A percentile compares a stretch with the other conserved stretches of the same genome.
phyloP scores from a whole-genome alignment of 2,797 vertebrate species.

The Myotis findleyi region DNA sequence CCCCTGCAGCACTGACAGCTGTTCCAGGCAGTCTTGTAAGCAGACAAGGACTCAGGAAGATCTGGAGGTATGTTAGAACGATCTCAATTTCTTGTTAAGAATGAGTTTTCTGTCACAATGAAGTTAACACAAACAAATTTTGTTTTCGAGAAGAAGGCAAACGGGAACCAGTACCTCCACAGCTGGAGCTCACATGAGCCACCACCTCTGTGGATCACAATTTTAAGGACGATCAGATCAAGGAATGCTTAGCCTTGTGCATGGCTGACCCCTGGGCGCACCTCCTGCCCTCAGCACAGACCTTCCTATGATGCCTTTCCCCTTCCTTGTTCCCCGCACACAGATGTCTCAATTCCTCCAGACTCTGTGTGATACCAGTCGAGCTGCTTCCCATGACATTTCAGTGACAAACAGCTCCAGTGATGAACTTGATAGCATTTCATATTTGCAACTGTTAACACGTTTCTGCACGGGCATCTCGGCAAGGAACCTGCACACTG shows the following conservation, averaged over 20 bases:
- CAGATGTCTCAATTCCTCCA: conserved; percentile 93
- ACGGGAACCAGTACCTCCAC: not conserved
- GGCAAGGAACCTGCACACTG: conserved; percentile 89
- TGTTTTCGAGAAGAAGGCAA: not conserved
- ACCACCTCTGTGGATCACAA: conserved; percentile 64
- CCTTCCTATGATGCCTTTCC: conserved; percentile 82
- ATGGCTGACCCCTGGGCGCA: conserved; percentile 72
- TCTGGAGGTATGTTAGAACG: not conserved
- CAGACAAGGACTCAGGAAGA: not conserved
- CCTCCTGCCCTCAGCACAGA: conserved; percentile 81
- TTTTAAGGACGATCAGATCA: conserved; percentile 74
- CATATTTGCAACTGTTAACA: conserved; percentile 94
- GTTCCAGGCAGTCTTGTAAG: not conserved
- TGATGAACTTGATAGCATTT: conserved; percentile 94
- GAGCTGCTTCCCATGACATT: conserved; percentile 94
- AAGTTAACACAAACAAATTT: not conserved
- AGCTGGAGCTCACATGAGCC: conserved; percentile 34
- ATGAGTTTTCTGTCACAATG: not conserved
- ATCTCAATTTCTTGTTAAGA: not conserved
- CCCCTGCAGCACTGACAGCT: not conserved
- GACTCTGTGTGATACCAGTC: conserved; percentile 93
- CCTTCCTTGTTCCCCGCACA: conserved; percentile 89
- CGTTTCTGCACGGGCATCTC: conserved; percentile 89
- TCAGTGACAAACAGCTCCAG: conserved; percentile 95
- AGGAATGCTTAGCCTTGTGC: conserved; percentile 74